phyloP scores from a whole-genome alignment of 2,113 vertebrate genomes.

The Eira barbara region DNA sequence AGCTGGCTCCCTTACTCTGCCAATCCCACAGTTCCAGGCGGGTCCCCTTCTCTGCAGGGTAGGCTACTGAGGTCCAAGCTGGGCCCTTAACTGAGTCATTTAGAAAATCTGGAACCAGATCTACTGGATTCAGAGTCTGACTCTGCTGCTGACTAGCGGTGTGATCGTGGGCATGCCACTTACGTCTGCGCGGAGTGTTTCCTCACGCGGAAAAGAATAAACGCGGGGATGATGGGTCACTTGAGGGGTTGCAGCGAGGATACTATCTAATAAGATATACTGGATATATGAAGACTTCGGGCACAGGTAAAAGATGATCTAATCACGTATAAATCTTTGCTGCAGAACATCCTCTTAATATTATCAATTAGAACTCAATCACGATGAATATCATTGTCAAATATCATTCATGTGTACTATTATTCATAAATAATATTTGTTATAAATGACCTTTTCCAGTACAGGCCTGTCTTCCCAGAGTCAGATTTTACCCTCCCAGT shows the following conservation, averaged over 20 bases:
- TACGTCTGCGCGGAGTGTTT: background rate
- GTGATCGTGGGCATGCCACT: background rate
- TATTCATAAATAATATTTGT: background rate
- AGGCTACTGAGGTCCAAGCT: background rate
- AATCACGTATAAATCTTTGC: background rate
- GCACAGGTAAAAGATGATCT: background rate
- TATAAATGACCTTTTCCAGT: background rate
- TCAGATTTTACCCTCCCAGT: background rate
- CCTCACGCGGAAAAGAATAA: background rate
- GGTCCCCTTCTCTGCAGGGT: background rate
- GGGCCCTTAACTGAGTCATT: background rate
- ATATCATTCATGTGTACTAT: background rate
- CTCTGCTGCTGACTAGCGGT: background rate
- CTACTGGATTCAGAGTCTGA: background rate
- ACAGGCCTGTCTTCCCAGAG: background rate
- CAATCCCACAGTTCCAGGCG: background rate
- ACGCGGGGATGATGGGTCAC: background rate
- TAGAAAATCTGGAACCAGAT: background rate
- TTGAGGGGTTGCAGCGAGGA: background rate
- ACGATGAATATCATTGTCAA: background rate
- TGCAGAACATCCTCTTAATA: background rate
- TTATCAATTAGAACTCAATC: background rate
- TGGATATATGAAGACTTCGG: background rate
- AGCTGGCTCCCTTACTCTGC: background rate
- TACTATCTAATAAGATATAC: background rate